Base-by-base conservation (phyloP, 2,888 invertebrate species). In the Thumatha senex region DNA sequence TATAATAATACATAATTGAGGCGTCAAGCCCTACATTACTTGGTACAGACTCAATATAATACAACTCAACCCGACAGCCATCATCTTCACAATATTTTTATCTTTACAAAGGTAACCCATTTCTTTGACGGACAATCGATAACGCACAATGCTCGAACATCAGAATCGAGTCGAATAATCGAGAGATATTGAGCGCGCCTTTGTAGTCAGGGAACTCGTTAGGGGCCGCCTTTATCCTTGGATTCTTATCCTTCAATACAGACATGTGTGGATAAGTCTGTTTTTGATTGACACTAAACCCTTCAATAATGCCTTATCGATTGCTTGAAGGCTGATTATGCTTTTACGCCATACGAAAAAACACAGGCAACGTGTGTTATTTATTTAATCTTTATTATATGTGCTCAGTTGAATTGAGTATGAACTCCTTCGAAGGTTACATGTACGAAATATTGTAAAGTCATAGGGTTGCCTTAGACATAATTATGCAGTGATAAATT, bases 201-300 rank as follows among this genome's bases (percentile, higher is more conserved):
- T 78, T 78, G 78, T 77, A 70, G 46, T 67, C 60, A 55, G 63
- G 58, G 65, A 62, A 70, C 76, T 79, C 77, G 79, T 78, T 78
- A 78, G 68, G 66, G 18, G 58, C 59, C 63, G 71, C 70, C 65
- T 72, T 74, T 73, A 76, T 73, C 69, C 67, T 55, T 61, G 66
- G 66, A 71, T 74, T 63, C 73, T 74, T 68, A 75, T 73, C 73
- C 69, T 59, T 54, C 56, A 63, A 64, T 73, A 69, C 72, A 67
- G 70, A 72, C 65, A 67, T 65, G 73, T 72, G 74, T 71, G 72
- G 71, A 70, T 75, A 70, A 75, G 73, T 73, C 78, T 75, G 76
- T 66, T 63, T 78, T 77, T 84, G 82, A 83, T 82, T 82, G 84
- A 84, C 84, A 82, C 77, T 84, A 79, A 84, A 78, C 79, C 75